Conservation (phyloP, 2,797 vertebrate species). For the Bovichtus variegatus region DNA sequence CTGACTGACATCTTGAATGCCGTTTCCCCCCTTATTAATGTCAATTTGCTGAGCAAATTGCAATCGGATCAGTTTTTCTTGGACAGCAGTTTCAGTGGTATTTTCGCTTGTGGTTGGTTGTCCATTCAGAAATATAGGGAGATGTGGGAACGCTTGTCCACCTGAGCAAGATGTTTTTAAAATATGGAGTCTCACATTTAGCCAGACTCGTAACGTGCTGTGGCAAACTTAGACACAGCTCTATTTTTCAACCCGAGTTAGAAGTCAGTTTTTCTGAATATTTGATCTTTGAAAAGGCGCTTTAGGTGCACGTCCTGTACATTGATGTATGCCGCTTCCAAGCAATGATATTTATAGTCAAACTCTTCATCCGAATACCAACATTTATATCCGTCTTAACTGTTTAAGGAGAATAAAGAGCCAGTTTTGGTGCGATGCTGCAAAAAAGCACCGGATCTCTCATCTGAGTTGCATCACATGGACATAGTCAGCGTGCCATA, state of each 20-base stretch:
- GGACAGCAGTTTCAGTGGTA: slow-evolving; percentile 76
- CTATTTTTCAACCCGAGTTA: slow-evolving; percentile 67
- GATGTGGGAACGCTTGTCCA: slow-evolving; percentile 80
- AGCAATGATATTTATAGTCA: not conserved
- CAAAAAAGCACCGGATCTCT: slow-evolving; percentile 47
- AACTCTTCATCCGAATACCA: slow-evolving; percentile 1
- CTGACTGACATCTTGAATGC: slow-evolving; percentile 86
- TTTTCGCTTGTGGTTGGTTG: slow-evolving; percentile 83
- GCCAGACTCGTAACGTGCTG: slow-evolving; percentile 60
- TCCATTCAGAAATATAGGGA: slow-evolving; percentile 79
- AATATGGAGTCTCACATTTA: slow-evolving; percentile 71
- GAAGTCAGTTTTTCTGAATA: slow-evolving; percentile 46
- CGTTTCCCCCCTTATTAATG: slow-evolving; percentile 85
- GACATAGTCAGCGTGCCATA: slow-evolving; percentile 54
- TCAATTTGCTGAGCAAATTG: slow-evolving; percentile 87
- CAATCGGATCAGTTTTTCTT: slow-evolving; percentile 87
- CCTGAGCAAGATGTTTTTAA: slow-evolving; percentile 79
- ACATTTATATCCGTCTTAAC: slow-evolving; percentile 27
- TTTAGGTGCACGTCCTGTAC: slow-evolving; percentile 19
- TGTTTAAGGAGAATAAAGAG: slow-evolving; percentile 25
- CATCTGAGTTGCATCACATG: slow-evolving; percentile 66
- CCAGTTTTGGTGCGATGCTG: slow-evolving; percentile 31
- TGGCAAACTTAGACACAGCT: slow-evolving; percentile 61
- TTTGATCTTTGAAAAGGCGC: slow-evolving; percentile 52
- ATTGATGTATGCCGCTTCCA: slow-evolving; percentile 18